A percentile compares a stretch with the other conserved stretches of the same genome.
Conservation (phyloP, 1,140 invertebrate genomes). For the Bombus breviceps region DNA sequence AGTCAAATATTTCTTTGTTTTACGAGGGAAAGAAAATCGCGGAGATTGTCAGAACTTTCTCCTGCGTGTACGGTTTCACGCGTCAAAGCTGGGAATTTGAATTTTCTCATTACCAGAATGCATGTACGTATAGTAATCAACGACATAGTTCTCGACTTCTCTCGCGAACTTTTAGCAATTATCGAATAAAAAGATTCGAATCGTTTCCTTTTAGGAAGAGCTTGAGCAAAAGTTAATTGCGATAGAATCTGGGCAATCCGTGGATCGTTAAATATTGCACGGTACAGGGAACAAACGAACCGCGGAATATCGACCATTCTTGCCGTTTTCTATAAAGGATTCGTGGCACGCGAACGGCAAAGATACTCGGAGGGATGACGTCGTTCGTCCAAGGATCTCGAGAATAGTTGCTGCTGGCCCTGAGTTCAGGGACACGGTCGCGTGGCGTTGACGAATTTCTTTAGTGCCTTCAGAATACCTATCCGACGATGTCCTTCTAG, state of each 20-base stretch:
- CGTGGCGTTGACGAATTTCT: constrained; percentile 64
- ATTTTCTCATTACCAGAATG: rapidly evolving
- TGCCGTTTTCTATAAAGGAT: background rate
- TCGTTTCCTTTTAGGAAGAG: background rate
- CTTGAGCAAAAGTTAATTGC: background rate
- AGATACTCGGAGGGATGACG: constrained; percentile 4
- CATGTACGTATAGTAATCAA: rapidly evolving
- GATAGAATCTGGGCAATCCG: background rate
- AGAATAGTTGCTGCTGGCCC: constrained; percentile 9
- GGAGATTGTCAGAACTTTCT: rapidly evolving
- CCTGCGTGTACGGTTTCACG: too few species aligned
- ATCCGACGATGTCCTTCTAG: constrained; percentile 16
- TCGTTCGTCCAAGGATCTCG: constrained; percentile 15
- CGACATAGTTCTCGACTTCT: too few species aligned
- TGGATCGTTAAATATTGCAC: background rate
- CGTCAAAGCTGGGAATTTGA: too few species aligned
- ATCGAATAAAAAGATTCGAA: background rate
- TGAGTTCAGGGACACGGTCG: constrained; percentile 61
- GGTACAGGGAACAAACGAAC: background rate
- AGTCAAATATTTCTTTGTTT: too few species aligned
- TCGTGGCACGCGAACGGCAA: constrained; percentile 35
- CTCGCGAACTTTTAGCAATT: background rate
- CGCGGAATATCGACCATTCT: background rate
- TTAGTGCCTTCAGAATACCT: constrained; percentile 52
- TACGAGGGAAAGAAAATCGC: too few species aligned